Percentiles rank a stretch among this genome's conserved stretches.
phyloP scores from a whole-genome alignment of 2,113 vertebrate genomes.

The Alligator sinensis region DNA sequence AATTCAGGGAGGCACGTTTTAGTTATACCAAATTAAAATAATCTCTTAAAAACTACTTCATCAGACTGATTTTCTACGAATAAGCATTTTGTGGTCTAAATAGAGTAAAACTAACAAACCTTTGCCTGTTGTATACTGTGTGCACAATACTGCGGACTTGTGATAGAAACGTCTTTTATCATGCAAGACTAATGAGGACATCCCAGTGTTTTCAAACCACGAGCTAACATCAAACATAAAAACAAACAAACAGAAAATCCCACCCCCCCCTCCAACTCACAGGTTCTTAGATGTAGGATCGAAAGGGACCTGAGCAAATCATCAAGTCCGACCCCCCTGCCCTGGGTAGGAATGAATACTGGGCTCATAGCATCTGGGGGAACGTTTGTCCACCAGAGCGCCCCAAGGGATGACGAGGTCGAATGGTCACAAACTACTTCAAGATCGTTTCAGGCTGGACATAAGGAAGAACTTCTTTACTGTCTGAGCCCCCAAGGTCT shows the following conservation, averaged over 20 bases:
- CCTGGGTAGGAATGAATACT: too few relatives aligned
- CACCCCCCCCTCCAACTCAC: not conserved
- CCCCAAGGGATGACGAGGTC: too few relatives aligned
- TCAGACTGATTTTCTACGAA: constrained; percentile 45
- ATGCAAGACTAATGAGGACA: not conserved
- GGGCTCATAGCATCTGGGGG: too few relatives aligned
- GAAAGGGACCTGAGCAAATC: too few relatives aligned
- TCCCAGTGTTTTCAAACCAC: constrained; percentile 15
- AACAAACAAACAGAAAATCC: constrained; percentile 1
- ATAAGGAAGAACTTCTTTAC: too few relatives aligned
- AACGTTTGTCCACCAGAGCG: too few relatives aligned
- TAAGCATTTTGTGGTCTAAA: constrained; percentile 23
- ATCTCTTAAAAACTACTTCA: constrained; percentile 14
- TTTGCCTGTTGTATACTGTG: not conserved
- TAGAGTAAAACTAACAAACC: not conserved
- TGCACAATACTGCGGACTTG: not conserved
- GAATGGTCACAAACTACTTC: too few relatives aligned
- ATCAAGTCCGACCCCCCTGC: too few relatives aligned
- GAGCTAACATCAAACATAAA: constrained; percentile 21
- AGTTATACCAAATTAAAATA: constrained; percentile 25
- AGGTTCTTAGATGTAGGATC: too few relatives aligned
- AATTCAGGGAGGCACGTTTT: not conserved
- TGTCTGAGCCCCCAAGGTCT: too few relatives aligned
- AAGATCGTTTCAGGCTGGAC: too few relatives aligned
- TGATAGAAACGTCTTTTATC: constrained; percentile 34